phyloP scores from a whole-genome alignment of 2,113 vertebrate species.

The Saguinus imperator region DNA sequence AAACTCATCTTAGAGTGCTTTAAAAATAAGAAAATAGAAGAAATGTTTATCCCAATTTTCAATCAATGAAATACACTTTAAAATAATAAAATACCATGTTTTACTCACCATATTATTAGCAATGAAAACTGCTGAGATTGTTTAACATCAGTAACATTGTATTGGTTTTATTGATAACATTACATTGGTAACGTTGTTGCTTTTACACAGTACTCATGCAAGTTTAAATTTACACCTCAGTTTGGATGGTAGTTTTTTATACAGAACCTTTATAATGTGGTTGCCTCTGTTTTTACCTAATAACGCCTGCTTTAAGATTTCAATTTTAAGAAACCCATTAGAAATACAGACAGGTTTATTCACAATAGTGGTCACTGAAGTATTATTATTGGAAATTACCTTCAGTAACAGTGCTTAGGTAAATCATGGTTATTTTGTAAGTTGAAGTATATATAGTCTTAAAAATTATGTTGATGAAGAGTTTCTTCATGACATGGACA shows the following conservation, averaged over 20 bases:
- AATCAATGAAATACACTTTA: neutral
- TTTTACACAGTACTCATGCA: neutral
- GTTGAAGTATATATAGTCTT: neutral
- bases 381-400: constrained; percentile 8
- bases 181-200: neutral
- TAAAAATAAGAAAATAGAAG: constrained; percentile 20
- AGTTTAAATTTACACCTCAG: neutral
- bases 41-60: neutral
- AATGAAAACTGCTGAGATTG: neutral
- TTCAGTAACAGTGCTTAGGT: neutral
- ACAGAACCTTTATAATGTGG: neutral
- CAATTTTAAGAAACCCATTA: constrained; percentile 1
- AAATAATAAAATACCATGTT: neutral
- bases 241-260: neutral
- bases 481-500: neutral
- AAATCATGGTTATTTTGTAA: constrained; percentile 14
- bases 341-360: neutral
- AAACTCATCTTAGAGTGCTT: neutral
- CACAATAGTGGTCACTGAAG: neutral
- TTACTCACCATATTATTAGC: neutral
- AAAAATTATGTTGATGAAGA: neutral
- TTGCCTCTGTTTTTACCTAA: neutral
- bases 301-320: neutral
- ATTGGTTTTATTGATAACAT: neutral
- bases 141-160: neutral